These are phyloP conservation scores for Megathymus violae DNA, from an alignment of 1,140 invertebrate species.

Conservation along the genomic window DNA sequence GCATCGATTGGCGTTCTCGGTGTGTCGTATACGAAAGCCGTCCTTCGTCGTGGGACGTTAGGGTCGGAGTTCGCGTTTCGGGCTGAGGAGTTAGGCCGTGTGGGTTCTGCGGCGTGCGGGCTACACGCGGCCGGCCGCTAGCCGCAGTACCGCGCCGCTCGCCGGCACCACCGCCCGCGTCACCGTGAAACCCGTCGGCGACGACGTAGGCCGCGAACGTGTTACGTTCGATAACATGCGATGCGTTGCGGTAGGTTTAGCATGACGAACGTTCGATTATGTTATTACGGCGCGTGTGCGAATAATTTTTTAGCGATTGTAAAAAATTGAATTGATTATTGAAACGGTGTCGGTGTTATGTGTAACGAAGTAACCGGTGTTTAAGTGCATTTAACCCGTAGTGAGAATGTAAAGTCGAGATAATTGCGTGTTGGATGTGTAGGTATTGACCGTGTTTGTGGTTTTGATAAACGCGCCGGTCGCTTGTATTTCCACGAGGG, in stretches of 20 bases:
- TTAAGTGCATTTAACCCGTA: slow-evolving; percentile 34
- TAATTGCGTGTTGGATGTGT: slow-evolving; percentile 37
- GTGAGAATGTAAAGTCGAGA: slow-evolving; percentile 33
- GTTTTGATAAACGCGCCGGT: slow-evolving; percentile 40
- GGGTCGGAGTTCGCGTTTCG: slow-evolving; percentile 41
- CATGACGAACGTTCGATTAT: slow-evolving; percentile 49
- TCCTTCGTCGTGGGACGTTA: slow-evolving; percentile 42
- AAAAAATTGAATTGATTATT: slow-evolving; percentile 13
- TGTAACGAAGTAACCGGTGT: slow-evolving; percentile 41
- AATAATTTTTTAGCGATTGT: slow-evolving; percentile 44
- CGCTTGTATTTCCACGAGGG: slow-evolving; percentile 43
- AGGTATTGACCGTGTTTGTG: slow-evolving; percentile 41
- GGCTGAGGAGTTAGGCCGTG: slow-evolving; percentile 56
- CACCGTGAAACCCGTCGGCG: slow-evolving; percentile 14
- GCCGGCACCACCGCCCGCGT: slow-evolving; percentile 61
- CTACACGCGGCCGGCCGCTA: slow-evolving; percentile 66
- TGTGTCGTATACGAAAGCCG: slow-evolving; percentile 32
- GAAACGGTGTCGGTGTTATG: slow-evolving; percentile 40
- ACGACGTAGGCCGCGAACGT: slow-evolving; percentile 37
- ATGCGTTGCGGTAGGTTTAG: slow-evolving; percentile 67
- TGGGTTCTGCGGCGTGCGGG: slow-evolving; percentile 49
- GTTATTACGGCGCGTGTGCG: slow-evolving; percentile 48
- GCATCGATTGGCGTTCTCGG: slow-evolving; percentile 72
- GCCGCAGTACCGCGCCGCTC: slow-evolving; percentile 76
- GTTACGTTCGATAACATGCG: slow-evolving; percentile 55